Base-by-base conservation (phyloP, 2,113 vertebrate genomes). In the Silurus meridionalis region DNA sequence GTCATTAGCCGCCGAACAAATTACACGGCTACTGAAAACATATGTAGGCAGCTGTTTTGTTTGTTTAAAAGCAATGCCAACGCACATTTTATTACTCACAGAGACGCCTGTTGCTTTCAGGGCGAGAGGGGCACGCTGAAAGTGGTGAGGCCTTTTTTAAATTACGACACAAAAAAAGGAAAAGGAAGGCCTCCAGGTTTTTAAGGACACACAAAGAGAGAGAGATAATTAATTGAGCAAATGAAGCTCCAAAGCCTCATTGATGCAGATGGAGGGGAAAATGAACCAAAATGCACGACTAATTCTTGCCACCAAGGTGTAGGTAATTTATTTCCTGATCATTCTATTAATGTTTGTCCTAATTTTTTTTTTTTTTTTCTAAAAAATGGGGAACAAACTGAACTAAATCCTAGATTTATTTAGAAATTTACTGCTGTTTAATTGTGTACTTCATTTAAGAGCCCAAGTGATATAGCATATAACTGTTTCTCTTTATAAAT, bases 1-100 rank as follows among this genome's bases (percentile, higher is more conserved):
- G 89, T 91, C 89, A 91, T 92, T 91, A 90, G 91, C 77, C 50
- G 60, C 81, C 48, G 53, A 83, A 55, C 85, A 89, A 90, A 91
- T 85, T 87, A 88, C 86, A 88, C 75, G 83, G 84, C 81, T 81
- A 84, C 89, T 80, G 87, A 91, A 91, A 89, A 91, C 89, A 90
- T 89, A 90, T 88, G 90, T 89, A 11, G 64, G 83, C 87, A 66
- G 66, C 53, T 84, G 57, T 81, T 81, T 85, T 88, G 69, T 83
- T 88, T 85, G 84, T 86, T 86, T 86, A 82, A 86, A 86, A 82
- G 79, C 80, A 69, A 55, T 61, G n/a, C 25, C 57, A 82, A 86
- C 7, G 46, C 46, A 57, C 48, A 85, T 83, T 82, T 77, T 89
- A 89, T 85, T 75, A 74, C 69, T 75, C 55, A 19, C 52, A 82